Percentiles rank a stretch among this genome's conserved stretches.
Evolutionary conservation across 2,888 invertebrate genomes (phyloP).

Genomic region (Salticus scenicus): DNA sequence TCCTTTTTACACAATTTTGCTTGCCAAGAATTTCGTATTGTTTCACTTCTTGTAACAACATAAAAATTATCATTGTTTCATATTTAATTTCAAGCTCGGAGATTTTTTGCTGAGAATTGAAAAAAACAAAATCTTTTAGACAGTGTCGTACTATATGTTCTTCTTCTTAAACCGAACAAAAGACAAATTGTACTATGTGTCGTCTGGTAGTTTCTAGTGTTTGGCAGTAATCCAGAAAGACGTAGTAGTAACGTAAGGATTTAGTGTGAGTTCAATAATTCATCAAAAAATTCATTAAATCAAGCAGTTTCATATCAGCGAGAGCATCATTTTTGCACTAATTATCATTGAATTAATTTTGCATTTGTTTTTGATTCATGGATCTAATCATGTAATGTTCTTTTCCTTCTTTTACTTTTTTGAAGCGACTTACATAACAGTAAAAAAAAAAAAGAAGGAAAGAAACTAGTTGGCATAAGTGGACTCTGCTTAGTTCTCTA

Average conservation of each 20-base stretch:
- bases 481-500: no score
- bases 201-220: background rate
- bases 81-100: background rate
- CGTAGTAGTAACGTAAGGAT: background rate
- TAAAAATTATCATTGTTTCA: slow-evolving; percentile 7
- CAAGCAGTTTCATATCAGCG: background rate
- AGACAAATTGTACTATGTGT: background rate
- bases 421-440: no score
- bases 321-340: no score
- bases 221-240: background rate
- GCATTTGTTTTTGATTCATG: no score
- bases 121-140: background rate
- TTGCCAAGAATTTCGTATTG: background rate
- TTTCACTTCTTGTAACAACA: background rate
- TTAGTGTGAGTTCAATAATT: background rate
- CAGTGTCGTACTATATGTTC: background rate
- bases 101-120: background rate
- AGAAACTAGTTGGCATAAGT: no score
- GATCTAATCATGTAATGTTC: no score
- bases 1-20: background rate
- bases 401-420: no score
- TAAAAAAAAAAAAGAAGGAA: no score
- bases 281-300: background rate
- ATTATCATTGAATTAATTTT: no score
- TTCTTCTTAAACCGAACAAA: background rate